A percentile compares a stretch with the other conserved stretches of the same genome.
These are phyloP conservation scores for Sitodiplosis mosellana DNA, from an alignment of 1,140 invertebrate genomes.

Conservation along the genomic window DNA sequence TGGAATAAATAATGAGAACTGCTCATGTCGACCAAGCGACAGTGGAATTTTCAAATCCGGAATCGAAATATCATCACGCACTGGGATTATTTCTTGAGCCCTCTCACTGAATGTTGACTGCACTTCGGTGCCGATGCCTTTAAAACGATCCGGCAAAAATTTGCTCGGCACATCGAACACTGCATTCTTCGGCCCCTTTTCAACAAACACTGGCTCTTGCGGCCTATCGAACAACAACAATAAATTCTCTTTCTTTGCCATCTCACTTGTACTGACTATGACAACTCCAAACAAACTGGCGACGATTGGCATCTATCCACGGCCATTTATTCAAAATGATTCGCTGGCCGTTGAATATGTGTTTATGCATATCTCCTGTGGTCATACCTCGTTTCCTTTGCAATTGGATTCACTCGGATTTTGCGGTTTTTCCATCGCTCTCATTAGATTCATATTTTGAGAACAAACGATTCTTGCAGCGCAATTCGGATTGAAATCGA, in stretches of 20 bases:
- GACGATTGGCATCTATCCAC: too few species aligned
- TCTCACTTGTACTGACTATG: constrained; percentile 4
- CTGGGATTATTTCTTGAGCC: constrained; percentile 30
- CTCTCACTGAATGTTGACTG: constrained; percentile 35
- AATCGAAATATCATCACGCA: constrained; percentile 38
- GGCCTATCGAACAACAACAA: constrained; percentile 54
- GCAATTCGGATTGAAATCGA: too few species aligned
- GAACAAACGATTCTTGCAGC: too few species aligned
- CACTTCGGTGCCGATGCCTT: constrained; percentile 27
- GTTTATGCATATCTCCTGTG: too few species aligned
- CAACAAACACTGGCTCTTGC: constrained; percentile 50
- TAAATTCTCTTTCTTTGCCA: constrained; percentile 26
- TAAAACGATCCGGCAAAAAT: constrained; percentile 43
- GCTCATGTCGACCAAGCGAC: constrained; percentile 40
- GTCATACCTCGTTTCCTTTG: too few species aligned
- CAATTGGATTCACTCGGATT: too few species aligned
- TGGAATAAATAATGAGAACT: constrained; percentile 59
- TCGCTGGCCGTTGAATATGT: too few species aligned
- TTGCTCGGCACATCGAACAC: constrained; percentile 41
- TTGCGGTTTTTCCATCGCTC: too few species aligned
- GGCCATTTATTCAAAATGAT: too few species aligned
- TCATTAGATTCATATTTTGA: too few species aligned
- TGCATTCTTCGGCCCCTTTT: constrained; percentile 37
- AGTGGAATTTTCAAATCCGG: constrained; percentile 47
- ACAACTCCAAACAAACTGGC: too few species aligned